A percentile compares a stretch with the other conserved stretches of the same genome.
phyloP scores from a whole-genome alignment of 2,888 invertebrate genomes.

The Parnassius smintheus region DNA sequence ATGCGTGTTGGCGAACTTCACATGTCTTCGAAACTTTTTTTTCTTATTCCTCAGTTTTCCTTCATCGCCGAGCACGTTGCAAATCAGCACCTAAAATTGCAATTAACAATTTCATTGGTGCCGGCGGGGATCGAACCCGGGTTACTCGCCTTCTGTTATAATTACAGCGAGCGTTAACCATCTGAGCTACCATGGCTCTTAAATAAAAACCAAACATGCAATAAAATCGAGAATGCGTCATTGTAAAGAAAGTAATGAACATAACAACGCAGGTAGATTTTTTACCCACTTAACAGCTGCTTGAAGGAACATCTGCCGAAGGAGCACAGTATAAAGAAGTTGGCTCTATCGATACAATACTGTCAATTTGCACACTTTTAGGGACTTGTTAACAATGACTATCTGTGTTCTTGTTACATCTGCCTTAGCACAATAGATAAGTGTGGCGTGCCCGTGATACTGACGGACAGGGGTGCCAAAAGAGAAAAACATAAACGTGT shows the following conservation, averaged over 20 bases:
- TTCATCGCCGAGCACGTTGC: too few species aligned
- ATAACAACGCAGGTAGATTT: constrained; percentile 16
- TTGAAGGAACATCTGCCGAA: constrained; percentile 14
- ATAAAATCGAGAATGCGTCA: constrained; percentile 7
- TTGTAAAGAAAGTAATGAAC: constrained; percentile 1
- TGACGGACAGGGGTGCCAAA: constrained; percentile 54
- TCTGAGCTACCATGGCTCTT: too few species aligned
- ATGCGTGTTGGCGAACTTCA: too few species aligned
- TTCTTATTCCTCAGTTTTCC: too few species aligned
- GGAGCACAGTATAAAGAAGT: constrained; percentile 4
- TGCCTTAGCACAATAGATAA: constrained; percentile 31
- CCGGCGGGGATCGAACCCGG: too few species aligned
- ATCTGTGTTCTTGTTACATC: constrained; percentile 34
- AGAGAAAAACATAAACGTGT: neutral
- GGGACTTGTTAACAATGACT: constrained; percentile 31
- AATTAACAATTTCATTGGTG: too few species aligned
- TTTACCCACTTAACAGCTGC: constrained; percentile 11
- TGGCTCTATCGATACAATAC: constrained; percentile 26
- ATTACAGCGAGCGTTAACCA: too few species aligned
- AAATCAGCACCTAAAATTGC: too few species aligned
- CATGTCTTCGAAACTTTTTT: too few species aligned
- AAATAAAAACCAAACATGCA: constrained; percentile 4
- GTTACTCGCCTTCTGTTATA: too few species aligned
- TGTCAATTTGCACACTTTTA: constrained; percentile 59
- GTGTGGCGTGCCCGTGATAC: constrained; percentile 42